phyloP scores from a whole-genome alignment of 2,113 vertebrate genomes.

The Lycocorax pyrrhopterus region DNA sequence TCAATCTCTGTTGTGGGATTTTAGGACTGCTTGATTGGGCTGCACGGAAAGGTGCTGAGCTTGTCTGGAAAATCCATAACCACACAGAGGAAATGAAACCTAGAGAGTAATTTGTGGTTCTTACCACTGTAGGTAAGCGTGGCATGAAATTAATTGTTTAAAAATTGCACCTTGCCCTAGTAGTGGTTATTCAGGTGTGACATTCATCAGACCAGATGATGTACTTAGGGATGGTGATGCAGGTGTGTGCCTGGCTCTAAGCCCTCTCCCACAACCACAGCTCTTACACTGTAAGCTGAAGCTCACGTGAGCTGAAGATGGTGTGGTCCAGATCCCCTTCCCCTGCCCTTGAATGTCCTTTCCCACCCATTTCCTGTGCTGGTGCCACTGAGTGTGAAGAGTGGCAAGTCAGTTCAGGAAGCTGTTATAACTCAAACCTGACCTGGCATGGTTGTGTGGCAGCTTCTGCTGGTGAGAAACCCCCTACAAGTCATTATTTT shows the following conservation, averaged over 20 bases:
- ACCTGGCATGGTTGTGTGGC: not conserved
- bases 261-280: not conserved
- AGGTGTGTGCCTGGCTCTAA: not conserved
- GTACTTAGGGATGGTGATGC: not conserved
- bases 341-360: not conserved
- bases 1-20: not conserved
- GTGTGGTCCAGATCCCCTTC: not conserved
- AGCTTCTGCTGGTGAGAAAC: not conserved
- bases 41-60: not conserved
- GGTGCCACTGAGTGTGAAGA: not conserved
- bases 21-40: not conserved
- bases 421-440: not conserved
- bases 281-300: not conserved
- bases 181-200: not conserved
- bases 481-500: not conserved
- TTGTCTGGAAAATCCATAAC: constrained; percentile 31
- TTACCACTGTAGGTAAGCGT: not conserved
- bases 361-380: not conserved
- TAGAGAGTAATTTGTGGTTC: not conserved
- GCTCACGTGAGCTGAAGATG: not conserved
- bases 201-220: not conserved
- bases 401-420: not conserved
- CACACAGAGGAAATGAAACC: not conserved
- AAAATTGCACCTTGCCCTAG: not conserved
- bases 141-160: not conserved